Evolutionary conservation across 2,888 invertebrate genomes (phyloP).

Genomic region (Lepidochrysops patricia): DNA sequence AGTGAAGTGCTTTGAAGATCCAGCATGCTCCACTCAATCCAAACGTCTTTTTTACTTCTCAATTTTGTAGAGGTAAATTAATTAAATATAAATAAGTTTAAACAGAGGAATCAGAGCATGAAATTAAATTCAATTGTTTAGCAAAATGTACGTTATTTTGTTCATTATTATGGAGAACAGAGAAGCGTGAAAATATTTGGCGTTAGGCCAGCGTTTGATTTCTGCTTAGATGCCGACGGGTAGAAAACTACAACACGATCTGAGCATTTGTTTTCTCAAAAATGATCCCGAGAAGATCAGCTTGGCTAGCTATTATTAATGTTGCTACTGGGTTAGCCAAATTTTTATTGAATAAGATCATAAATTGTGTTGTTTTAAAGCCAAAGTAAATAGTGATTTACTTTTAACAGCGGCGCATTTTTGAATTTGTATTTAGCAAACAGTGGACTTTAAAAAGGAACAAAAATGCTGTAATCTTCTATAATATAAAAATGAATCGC

Average conservation of each 20-base stretch:
- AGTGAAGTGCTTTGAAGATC: too few relatives aligned
- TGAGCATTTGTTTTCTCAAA: slow-evolving; percentile 8
- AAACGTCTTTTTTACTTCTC: too few relatives aligned
- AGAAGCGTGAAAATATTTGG: neutral
- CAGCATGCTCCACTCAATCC: too few relatives aligned
- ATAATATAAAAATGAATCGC: too few relatives aligned
- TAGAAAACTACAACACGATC: slow-evolving; percentile 9
- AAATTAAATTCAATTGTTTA: neutral
- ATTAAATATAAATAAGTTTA: neutral
- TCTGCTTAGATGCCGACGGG: slow-evolving; percentile 5
- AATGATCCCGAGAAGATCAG: slow-evolving; percentile 6
- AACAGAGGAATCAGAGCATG: neutral
- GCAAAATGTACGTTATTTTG: neutral
- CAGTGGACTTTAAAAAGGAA: too few relatives aligned
- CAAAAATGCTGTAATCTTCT: too few relatives aligned
- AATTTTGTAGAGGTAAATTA: too few relatives aligned
- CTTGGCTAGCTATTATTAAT: slow-evolving; percentile 11
- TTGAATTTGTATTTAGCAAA: too few relatives aligned
- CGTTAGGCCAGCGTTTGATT: slow-evolving; percentile 2
- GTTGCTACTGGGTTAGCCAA: neutral
- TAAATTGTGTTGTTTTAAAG: neutral
- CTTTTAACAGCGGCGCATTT: neutral
- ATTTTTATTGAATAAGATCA: slow-evolving; percentile 1
- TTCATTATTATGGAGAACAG: neutral
- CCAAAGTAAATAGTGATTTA: neutral